phyloP scores from a whole-genome alignment of 2,797 vertebrate genomes.

The Ficedula albicollis region DNA sequence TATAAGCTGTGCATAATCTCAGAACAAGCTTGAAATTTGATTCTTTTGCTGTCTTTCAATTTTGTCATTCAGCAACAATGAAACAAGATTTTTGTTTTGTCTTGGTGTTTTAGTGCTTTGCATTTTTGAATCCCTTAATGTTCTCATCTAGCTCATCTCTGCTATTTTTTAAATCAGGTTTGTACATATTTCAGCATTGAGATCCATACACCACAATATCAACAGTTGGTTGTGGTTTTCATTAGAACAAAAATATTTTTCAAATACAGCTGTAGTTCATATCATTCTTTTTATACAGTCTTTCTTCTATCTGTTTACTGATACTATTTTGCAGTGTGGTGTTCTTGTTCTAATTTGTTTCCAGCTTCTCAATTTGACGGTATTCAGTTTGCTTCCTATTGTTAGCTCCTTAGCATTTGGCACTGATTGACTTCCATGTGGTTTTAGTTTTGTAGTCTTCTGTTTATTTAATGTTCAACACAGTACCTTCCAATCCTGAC shows the following conservation, averaged over 20 bases:
- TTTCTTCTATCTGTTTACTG: background rate
- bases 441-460: background rate
- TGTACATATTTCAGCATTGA: background rate
- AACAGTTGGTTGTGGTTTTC: background rate
- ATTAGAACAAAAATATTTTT: background rate
- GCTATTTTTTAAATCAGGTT: background rate
- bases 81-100: background rate
- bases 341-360: background rate
- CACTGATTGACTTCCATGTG: background rate
- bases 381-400: background rate
- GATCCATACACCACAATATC: background rate
- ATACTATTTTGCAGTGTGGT: background rate
- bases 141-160: background rate
- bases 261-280: background rate
- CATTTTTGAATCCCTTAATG: background rate
- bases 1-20: background rate
- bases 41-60: background rate
- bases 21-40: background rate
- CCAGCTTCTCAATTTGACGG: background rate
- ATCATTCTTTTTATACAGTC: background rate
- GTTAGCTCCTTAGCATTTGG: background rate
- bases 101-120: background rate
- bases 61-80: background rate
- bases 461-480: background rate
- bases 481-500: background rate